These are phyloP conservation scores for Dreissena polymorpha DNA, from an alignment of 1,140 invertebrate genomes.

Conservation along the genomic window DNA sequence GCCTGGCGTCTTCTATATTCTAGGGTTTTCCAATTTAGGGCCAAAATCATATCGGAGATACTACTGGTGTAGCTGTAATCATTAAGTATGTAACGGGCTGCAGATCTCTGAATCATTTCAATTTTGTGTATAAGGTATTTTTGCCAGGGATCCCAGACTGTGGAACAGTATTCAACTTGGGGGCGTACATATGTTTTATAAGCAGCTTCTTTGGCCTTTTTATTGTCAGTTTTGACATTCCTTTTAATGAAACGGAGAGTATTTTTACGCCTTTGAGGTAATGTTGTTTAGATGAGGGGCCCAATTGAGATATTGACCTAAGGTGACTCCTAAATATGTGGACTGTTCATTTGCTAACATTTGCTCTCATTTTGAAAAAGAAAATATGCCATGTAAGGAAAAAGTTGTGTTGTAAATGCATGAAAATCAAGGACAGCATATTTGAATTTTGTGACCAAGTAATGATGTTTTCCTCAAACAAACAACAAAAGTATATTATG, in stretches of 20 bases:
- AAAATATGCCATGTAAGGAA: too few relatives aligned
- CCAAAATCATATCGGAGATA: neutral
- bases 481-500: too few relatives aligned
- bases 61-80: neutral
- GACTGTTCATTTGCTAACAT: too few relatives aligned
- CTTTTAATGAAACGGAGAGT: neutral
- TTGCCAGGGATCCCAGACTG: neutral
- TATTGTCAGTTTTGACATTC: conserved; percentile 8
- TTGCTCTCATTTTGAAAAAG: too few relatives aligned
- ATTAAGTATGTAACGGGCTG: neutral
- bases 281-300: conserved; percentile 16
- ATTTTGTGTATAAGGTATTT: neutral
- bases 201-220: conserved; percentile 15
- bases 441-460: too few relatives aligned
- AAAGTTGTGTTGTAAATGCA: too few relatives aligned
- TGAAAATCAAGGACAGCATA: too few relatives aligned
- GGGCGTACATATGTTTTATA: conserved; percentile 21
- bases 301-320: neutral
- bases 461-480: too few relatives aligned
- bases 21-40: neutral
- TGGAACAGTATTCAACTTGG: conserved; percentile 9
- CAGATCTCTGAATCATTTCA: conserved; percentile 8
- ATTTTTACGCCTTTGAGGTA: conserved; percentile 7
- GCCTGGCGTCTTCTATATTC: neutral
- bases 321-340: conserved; percentile 14